phyloP scores from a whole-genome alignment of 2,888 invertebrate species.

The Himalopsyche kuldschensis region DNA sequence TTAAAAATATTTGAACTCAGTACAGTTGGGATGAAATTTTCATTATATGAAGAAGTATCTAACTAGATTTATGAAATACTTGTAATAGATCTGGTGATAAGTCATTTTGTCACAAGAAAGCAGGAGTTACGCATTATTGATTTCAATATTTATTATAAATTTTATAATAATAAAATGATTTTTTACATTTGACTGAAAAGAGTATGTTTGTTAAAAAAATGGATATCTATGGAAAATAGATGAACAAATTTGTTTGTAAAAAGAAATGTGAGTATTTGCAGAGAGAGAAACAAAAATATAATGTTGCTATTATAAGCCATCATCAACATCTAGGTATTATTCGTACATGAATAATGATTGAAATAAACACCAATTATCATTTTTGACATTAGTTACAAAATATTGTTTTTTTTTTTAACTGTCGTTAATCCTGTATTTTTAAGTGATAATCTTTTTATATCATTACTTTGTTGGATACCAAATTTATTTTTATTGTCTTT shows the following conservation, averaged over 20 bases:
- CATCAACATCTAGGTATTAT: not conserved
- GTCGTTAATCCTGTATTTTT: not conserved
- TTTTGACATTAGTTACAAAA: not conserved
- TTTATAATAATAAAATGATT: not conserved
- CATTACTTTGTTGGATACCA: too few relatives aligned
- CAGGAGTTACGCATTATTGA: not conserved
- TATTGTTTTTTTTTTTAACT: not conserved
- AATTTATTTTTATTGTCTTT: too few relatives aligned
- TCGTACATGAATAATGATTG: not conserved
- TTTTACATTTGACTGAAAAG: not conserved
- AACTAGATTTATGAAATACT: too few relatives aligned
- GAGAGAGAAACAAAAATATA: not conserved
- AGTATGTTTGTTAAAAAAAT: not conserved
- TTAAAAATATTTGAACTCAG: too few relatives aligned
- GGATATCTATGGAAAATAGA: not conserved
- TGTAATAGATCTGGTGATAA: too few relatives aligned
- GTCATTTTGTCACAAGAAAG: not conserved
- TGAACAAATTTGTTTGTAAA: not conserved
- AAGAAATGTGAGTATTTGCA: not conserved
- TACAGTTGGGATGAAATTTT: too few relatives aligned
- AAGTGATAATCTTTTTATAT: too few relatives aligned
- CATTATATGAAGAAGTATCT: too few relatives aligned
- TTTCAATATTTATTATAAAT: not conserved
- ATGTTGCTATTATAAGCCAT: not conserved
- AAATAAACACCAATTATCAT: not conserved